Conservation (phyloP, 2,888 invertebrate species). For the Cephus pygmeus region DNA sequence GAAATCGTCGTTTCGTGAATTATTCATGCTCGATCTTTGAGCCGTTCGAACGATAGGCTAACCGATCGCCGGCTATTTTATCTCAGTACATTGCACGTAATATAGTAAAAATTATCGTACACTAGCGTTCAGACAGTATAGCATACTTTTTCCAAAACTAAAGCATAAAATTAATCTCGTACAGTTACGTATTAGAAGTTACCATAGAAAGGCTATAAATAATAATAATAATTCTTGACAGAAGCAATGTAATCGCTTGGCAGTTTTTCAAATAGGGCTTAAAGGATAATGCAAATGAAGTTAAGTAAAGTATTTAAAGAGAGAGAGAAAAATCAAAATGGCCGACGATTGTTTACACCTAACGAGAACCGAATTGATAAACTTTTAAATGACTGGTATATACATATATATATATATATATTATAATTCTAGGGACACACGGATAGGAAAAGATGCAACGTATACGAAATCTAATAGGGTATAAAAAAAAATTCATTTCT, state of each 20-base stretch:
- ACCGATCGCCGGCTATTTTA: conserved; percentile 1
- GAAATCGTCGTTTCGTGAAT: too few relatives aligned
- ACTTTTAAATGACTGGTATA: too few relatives aligned
- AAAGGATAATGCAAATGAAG: neutral
- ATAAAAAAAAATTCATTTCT: conserved; percentile 12
- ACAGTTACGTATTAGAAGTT: too few relatives aligned
- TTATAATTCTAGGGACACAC: neutral
- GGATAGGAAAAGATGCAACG: neutral
- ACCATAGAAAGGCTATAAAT: too few relatives aligned
- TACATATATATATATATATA: too few relatives aligned
- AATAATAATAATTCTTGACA: too few relatives aligned
- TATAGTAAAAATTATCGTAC: too few relatives aligned
- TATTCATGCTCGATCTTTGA: neutral
- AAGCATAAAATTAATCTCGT: too few relatives aligned
- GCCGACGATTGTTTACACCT: conserved; percentile 2
- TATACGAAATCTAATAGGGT: neutral
- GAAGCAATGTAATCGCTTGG: too few relatives aligned
- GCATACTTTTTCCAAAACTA: too few relatives aligned
- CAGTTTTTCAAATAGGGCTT: neutral
- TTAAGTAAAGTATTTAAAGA: neutral
- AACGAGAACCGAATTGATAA: too few relatives aligned
- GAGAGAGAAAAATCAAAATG: conserved; percentile 2
- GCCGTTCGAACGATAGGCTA: neutral
- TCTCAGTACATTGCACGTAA: neutral
- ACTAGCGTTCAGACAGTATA: too few relatives aligned